These are phyloP conservation scores for Calypte anna DNA, from an alignment of 2,113 vertebrate species.

Conservation along the genomic window DNA sequence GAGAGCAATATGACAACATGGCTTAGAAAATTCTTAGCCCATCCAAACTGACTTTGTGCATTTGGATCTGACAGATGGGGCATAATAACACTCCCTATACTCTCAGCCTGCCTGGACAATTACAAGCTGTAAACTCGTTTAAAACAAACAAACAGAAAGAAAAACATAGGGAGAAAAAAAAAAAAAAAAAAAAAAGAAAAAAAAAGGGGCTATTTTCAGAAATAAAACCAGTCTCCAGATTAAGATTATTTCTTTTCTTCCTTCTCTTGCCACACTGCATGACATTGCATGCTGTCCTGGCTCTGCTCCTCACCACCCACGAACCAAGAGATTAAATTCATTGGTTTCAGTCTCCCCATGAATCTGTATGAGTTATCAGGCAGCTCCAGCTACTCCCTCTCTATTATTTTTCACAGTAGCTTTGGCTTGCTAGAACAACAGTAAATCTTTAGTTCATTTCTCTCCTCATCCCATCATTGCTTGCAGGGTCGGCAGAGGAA, in stretches of 20 bases:
- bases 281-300: not conserved
- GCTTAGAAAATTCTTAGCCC: not conserved
- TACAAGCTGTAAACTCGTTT: not conserved
- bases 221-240: not conserved
- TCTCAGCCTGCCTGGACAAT: not conserved
- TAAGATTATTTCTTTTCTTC: not conserved
- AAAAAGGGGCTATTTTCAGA: not conserved
- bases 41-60: not conserved
- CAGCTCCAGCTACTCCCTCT: not conserved
- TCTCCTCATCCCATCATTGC: not conserved
- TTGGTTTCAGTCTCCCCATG: not conserved
- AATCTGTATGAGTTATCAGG: conserved; percentile 50
- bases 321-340: conserved; percentile 37
- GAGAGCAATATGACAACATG: not conserved
- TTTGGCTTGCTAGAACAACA: not conserved
- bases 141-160: not conserved
- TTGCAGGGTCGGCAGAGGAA: conserved; percentile 16
- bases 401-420: conserved; percentile 32
- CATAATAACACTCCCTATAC: not conserved
- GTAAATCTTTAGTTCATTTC: conserved; percentile 52
- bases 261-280: not conserved
- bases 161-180: not conserved
- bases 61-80: not conserved
- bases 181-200: not conserved
- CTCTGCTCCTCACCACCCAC: conserved; percentile 12